Percentiles rank a stretch among this genome's conserved stretches.
These are phyloP conservation scores for Tenthredo livida DNA, from an alignment of 2,888 invertebrate species.

Conservation along the genomic window DNA sequence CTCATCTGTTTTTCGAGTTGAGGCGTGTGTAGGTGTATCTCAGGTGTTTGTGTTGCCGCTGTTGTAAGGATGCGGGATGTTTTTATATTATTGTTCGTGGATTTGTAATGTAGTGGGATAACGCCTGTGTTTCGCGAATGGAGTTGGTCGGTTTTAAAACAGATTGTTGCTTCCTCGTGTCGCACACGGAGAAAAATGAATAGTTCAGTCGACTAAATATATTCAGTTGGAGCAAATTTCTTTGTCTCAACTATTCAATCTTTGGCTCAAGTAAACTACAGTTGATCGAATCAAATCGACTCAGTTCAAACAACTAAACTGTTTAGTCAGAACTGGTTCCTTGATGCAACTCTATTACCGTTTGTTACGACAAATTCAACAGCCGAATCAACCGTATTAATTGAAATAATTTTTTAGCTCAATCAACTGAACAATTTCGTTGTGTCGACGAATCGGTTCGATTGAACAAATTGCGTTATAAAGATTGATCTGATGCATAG, in stretches of 20 bases:
- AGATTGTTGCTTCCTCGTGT: too few species aligned
- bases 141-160: too few species aligned
- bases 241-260: not conserved
- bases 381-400: not conserved
- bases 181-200: not conserved
- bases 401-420: not conserved
- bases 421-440: not conserved
- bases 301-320: not conserved
- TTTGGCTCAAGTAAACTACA: not conserved
- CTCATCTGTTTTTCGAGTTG: too few species aligned
- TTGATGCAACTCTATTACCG: not conserved
- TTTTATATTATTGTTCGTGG: too few species aligned
- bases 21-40: too few species aligned
- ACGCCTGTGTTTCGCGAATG: too few species aligned
- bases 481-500: not conserved
- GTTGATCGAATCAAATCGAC: not conserved
- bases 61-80: too few species aligned
- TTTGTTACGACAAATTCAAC: not conserved
- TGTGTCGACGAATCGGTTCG: not conserved
- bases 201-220: not conserved
- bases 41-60: too few species aligned
- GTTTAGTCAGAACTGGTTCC: not conserved
- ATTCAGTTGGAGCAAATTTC: not conserved
- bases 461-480: not conserved
- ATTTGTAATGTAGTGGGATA: too few species aligned